Conservation (phyloP, 2,888 invertebrate genomes). For the Hemicrepidius hirtus region DNA sequence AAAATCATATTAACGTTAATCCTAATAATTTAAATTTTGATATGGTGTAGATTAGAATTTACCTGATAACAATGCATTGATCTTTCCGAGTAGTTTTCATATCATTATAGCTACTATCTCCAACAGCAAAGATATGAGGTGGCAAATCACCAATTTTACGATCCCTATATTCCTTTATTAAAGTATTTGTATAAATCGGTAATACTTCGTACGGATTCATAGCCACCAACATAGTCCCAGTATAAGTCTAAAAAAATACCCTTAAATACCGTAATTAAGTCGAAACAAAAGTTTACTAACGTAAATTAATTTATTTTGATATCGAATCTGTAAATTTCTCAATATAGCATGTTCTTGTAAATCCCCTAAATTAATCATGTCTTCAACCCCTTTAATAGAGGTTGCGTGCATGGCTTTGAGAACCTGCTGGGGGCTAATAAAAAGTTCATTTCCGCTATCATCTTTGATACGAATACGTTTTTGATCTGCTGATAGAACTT, state of each 20-base stretch:
- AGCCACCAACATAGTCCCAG: conserved; percentile 95
- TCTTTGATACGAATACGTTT: conserved; percentile 86
- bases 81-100: conserved; percentile 84
- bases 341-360: conserved; percentile 96
- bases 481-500: conserved; percentile 85
- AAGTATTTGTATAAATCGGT: conserved; percentile 94
- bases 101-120: conserved; percentile 91
- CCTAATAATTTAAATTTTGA: too few relatives aligned
- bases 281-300: too few relatives aligned
- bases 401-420: conserved; percentile 85
- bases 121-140: conserved; percentile 97
- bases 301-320: conserved; percentile 91
- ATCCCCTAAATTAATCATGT: conserved; percentile 97
- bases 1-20: too few relatives aligned
- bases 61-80: conserved; percentile 97
- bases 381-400: conserved; percentile 89
- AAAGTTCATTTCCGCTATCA: conserved; percentile 87
- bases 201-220: conserved; percentile 96
- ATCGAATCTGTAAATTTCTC: conserved; percentile 91
- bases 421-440: conserved; percentile 77
- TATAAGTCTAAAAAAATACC: conserved; percentile 85
- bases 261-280: too few relatives aligned
- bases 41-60: too few relatives aligned
- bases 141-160: conserved; percentile 90
- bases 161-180: conserved; percentile 89